phyloP scores from a whole-genome alignment of 1,140 invertebrate genomes.

The Brachionus plicatilis region DNA sequence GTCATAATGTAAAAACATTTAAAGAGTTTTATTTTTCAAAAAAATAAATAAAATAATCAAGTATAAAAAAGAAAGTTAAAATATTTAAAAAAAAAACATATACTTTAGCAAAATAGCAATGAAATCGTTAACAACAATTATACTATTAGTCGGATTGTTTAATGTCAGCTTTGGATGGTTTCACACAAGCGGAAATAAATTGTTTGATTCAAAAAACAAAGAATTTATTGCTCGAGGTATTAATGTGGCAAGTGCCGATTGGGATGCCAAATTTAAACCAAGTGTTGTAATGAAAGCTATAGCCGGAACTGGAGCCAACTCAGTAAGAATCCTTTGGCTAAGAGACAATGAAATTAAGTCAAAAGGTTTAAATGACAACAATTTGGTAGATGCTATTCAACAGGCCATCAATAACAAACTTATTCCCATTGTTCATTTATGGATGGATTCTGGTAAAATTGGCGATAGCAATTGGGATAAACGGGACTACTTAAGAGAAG shows the following conservation, averaged over 20 bases:
- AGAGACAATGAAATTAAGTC: background rate
- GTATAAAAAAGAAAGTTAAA: background rate
- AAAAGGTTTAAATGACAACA: background rate
- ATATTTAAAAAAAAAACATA: background rate
- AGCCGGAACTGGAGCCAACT: background rate
- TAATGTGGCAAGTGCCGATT: background rate
- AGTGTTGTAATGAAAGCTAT: background rate
- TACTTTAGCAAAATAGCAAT: background rate
- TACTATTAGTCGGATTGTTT: background rate
- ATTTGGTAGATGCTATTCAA: constrained; percentile 5
- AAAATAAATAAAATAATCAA: background rate
- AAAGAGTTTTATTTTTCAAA: background rate
- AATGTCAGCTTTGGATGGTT: background rate
- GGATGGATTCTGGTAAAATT: background rate
- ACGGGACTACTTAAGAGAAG: background rate
- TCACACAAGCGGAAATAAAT: background rate
- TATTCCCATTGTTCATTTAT: background rate
- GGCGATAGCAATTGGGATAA: background rate
- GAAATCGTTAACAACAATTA: background rate
- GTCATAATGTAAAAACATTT: background rate
- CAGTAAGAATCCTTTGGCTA: background rate
- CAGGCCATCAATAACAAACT: background rate
- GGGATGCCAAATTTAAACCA: background rate
- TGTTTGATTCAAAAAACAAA: background rate
- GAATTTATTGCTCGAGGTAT: background rate